Percentiles rank a stretch among this genome's conserved stretches.
phyloP scores from a whole-genome alignment of 30 jellyfish, hydroid and myxozoan genomes.

The Haliclystus octoradiatus region DNA sequence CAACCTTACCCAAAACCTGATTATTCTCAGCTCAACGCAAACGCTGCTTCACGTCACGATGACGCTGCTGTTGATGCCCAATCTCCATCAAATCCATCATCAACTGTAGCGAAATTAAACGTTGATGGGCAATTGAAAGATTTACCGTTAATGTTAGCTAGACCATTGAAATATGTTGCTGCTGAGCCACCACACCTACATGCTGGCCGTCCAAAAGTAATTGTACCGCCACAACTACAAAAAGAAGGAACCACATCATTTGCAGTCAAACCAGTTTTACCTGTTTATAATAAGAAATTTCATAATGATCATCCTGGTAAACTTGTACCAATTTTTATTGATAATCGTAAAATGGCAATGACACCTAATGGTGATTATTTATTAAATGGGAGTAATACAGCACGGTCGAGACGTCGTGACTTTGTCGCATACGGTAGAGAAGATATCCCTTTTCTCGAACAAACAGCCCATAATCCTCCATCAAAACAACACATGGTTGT shows the following conservation, averaged over 20 bases:
- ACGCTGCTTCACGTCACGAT: background rate
- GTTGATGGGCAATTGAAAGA: conserved; percentile 5
- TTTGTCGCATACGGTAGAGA: conserved; percentile 33
- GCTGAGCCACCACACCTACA: conserved; percentile 64
- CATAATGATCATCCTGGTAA: conserved; percentile 4
- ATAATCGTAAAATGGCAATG: conserved; percentile 50
- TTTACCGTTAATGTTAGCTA: conserved; percentile 50
- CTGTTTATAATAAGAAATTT: conserved; percentile 4
- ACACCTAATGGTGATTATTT: conserved; percentile 43
- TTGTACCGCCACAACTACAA: conserved; percentile 38
- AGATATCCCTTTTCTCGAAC: conserved; percentile 11
- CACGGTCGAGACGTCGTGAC: conserved; percentile 53
- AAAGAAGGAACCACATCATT: background rate
- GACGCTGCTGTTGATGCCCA: background rate
- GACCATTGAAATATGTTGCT: conserved; percentile 71
- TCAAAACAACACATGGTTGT: conserved; percentile 52
- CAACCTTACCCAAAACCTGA: background rate
- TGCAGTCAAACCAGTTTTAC: background rate
- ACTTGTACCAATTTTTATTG: conserved; percentile 54
- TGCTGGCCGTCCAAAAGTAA: conserved; percentile 78
- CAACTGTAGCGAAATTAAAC: background rate
- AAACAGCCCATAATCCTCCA: conserved; percentile 64
- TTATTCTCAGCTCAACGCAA: background rate
- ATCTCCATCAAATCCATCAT: background rate
- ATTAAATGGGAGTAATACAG: conserved; percentile 29